These are phyloP conservation scores for Phylloscopus collybita DNA, from an alignment of 2,797 vertebrate genomes.

Conservation along the genomic window DNA sequence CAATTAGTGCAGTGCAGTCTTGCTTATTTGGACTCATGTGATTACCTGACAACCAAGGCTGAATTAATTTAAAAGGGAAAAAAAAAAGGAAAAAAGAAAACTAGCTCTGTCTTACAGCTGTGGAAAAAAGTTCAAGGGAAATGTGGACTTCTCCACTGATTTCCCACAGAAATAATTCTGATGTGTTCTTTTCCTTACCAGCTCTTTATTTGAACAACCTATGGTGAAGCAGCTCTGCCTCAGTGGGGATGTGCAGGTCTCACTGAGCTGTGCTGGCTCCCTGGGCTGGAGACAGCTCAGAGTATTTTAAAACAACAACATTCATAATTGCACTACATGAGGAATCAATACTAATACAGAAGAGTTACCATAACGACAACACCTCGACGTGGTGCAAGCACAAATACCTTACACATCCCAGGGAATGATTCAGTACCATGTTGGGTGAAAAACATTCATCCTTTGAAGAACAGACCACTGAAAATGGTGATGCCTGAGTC, in stretches of 20 bases:
- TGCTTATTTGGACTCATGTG: constrained; percentile 11
- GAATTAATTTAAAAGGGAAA: neutral
- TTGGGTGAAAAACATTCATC: constrained; percentile 14
- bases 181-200: neutral
- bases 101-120: neutral
- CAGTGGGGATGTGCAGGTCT: constrained; percentile 23
- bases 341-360: constrained; percentile 47
- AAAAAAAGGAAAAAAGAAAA: neutral
- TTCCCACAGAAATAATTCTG: neutral
- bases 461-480: neutral
- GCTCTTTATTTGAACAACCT: neutral
- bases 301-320: constrained; percentile 44
- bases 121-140: neutral
- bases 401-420: constrained; percentile 49
- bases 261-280: neutral
- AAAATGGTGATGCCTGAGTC: neutral
- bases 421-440: constrained; percentile 2
- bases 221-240: constrained; percentile 30
- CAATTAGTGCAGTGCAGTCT: neutral
- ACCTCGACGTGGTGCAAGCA: constrained; percentile 20
- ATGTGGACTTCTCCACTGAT: neutral
- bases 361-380: constrained; percentile 70
- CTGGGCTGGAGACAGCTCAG: constrained; percentile 4
- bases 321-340: constrained; percentile 37
- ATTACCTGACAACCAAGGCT: constrained; percentile 16